Base-by-base conservation (phyloP, 1,140 invertebrate species). In the Propsilocerus akamusi region DNA sequence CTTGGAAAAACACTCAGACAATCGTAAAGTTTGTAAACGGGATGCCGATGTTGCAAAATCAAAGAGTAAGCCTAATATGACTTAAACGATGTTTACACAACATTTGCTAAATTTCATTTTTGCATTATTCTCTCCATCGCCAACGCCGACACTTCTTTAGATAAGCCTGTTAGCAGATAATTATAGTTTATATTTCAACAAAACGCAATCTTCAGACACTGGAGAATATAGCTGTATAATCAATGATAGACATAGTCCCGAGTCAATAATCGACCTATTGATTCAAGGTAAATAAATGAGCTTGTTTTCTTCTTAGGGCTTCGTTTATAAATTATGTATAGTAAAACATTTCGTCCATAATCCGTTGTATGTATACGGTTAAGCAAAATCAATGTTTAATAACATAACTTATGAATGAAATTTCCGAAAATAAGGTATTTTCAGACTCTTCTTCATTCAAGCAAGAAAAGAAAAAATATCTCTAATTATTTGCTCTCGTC, bases 151-250 rank as follows among this genome's bases (percentile, higher is more conserved):
- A 37, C 12, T 20, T 12, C 20, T 5, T 5, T 37, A 65, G 63
- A 64, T 81, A 48, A 70, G 73, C 37, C 68, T 81, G 51, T 59
- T 70, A 47, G 62, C 70, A 46, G 72, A 76, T 55, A 77, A 74
- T 55, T 80, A 76, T 59, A 73, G 74, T 6, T 65, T 83, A 32
- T 70, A 73, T 49, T 78, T 81, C 57, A 68, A 70, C 54, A 76
- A 77, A 17, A 76, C 77, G 0, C 60, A 67, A 26, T 72, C 75
- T 7, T 64, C 67, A 20, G 80, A 82, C 60, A 76, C 69, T 30
- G 78, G 76, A 11, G 74, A 78, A 52, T 81, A 81, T 57, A 68
- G 71, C 25, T 82, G 79, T 55, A 63, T 80, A 28, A 75, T 81
- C 52, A 83, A 83, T 62, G 76, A 72, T 58, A 68, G 77, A 17